Conservation (phyloP, 2,113 vertebrate species). For the Dissostichus mawsoni region DNA sequence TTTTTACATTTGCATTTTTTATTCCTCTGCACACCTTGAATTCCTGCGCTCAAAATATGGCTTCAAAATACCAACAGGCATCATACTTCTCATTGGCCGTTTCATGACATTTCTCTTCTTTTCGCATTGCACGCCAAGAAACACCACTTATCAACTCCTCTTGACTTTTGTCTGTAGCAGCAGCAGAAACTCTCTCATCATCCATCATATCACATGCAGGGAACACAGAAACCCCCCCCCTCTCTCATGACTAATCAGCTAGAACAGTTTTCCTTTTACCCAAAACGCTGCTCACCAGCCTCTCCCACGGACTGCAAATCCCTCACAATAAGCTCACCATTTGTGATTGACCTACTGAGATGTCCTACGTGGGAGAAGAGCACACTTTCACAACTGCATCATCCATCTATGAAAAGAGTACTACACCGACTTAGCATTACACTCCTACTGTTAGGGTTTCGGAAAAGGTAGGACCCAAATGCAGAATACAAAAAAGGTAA, state of each 20-base stretch:
- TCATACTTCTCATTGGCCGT: not conserved
- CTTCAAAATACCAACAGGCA: not conserved
- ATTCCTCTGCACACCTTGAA: not conserved
- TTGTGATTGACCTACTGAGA: conserved; percentile 12
- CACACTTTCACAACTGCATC: not conserved
- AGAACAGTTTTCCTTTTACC: conserved; percentile 46
- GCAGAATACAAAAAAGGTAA: too few relatives aligned
- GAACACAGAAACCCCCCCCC: conserved; percentile 30
- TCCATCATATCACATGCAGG: conserved; percentile 70
- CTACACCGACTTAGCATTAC: not conserved
- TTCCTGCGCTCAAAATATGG: not conserved
- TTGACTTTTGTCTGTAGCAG: conserved; percentile 46
- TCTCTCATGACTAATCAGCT: conserved; percentile 72
- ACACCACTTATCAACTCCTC: conserved; percentile 69
- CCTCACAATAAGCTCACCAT: conserved; percentile 17
- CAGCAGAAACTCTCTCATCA: conserved; percentile 49
- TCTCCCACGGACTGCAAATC: conserved; percentile 43
- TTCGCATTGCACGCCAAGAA: conserved; percentile 19
- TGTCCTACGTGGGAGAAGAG: not conserved
- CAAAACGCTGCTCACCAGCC: conserved; percentile 16
- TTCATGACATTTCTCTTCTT: not conserved
- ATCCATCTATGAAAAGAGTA: not conserved
- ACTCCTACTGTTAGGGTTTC: too few relatives aligned
- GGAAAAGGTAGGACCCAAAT: too few relatives aligned
- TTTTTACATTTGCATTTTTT: conserved; percentile 25